Evolutionary conservation across 2,888 invertebrate genomes (phyloP).

Genomic region (Lasioglossum zephyrum): DNA sequence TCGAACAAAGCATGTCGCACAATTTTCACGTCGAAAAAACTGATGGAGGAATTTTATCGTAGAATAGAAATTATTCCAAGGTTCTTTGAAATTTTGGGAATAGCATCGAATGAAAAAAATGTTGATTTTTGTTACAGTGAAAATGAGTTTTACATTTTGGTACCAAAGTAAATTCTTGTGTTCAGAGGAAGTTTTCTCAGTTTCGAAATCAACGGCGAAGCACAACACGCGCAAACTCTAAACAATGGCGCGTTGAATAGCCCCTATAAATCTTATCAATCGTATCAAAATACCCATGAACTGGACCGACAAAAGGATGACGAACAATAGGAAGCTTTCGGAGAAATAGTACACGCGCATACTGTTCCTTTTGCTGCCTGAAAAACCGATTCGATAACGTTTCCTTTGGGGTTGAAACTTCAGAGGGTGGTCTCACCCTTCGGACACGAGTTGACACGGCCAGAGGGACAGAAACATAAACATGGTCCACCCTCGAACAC

Average conservation of each 20-base stretch:
- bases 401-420: neutral
- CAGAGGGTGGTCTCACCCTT: neutral
- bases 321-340: conserved; percentile 21
- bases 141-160: no score
- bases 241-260: neutral
- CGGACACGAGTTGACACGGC: neutral
- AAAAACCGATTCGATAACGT: neutral
- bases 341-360: neutral
- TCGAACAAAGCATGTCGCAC: no score
- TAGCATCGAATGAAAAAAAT: no score
- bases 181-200: no score
- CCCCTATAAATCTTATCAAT: neutral
- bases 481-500: neutral
- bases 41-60: no score
- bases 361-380: neutral
- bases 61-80: no score
- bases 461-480: neutral
- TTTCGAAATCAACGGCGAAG: neutral
- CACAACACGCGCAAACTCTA: neutral
- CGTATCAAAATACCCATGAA: neutral
- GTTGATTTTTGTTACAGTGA: no score
- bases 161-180: no score
- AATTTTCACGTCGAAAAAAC: no score
- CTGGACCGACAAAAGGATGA: neutral
- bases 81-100: no score